Percentiles rank a stretch among this genome's conserved stretches.
Evolutionary conservation across 2,888 invertebrate species (phyloP).

Genomic region (Euphydryas editha): DNA sequence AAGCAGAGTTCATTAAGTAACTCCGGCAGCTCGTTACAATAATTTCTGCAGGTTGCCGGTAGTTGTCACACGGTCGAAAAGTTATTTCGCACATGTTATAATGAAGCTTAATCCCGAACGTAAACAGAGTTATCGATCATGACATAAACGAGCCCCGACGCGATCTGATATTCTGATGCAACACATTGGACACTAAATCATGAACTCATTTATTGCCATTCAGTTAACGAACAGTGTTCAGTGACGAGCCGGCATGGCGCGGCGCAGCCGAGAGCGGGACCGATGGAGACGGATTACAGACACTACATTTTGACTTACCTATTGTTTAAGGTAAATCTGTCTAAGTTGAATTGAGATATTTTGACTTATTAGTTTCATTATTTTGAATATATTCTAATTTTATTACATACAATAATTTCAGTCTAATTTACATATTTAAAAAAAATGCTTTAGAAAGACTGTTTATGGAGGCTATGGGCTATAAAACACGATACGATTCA

Average conservation of each 20-base stretch:
- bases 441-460: no score
- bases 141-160: constrained; percentile 57
- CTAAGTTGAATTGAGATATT: constrained; percentile 36
- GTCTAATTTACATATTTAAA: no score
- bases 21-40: constrained; percentile 36
- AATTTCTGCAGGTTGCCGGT: constrained; percentile 33
- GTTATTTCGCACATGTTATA: constrained; percentile 43
- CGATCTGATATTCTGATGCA: constrained; percentile 63
- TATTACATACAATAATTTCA: no score
- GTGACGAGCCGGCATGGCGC: constrained; percentile 55
- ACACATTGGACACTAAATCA: constrained; percentile 68
- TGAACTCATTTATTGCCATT: constrained; percentile 75
- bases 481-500: no score
- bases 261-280: constrained; percentile 47
- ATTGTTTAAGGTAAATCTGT: constrained; percentile 48
- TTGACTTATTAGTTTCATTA: constrained; percentile 11
- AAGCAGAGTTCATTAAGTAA: constrained; percentile 30
- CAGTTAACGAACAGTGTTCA: constrained; percentile 68
- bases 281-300: constrained; percentile 59
- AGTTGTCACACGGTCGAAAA: constrained; percentile 33
- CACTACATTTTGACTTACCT: constrained; percentile 51
- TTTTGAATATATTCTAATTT: not conserved
- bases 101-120: constrained; percentile 47
- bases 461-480: no score
- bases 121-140: constrained; percentile 61